Percentiles rank a stretch among this genome's conserved stretches.
phyloP scores from a whole-genome alignment of 2,888 invertebrate species.

The Stenichneumon culpator region DNA sequence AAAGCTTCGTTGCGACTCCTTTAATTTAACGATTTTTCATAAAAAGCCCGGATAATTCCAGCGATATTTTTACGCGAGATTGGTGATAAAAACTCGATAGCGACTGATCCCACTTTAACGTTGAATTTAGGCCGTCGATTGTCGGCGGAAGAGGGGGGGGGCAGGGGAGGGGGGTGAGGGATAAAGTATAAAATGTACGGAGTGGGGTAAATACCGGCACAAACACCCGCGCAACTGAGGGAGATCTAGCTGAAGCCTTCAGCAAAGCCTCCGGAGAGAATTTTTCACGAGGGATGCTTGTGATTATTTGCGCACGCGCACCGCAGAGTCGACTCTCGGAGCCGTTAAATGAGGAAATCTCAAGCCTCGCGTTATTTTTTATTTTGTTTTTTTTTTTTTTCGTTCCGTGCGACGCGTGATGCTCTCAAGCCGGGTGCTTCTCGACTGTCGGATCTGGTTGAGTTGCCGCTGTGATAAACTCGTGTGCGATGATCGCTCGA shows the following conservation, averaged over 20 bases:
- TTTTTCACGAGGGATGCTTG: not conserved
- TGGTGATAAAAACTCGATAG: not conserved
- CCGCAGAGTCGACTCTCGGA: too few species aligned
- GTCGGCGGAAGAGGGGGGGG: not conserved
- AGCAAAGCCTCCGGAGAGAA: not conserved
- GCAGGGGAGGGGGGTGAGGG: too few species aligned
- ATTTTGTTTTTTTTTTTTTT: not conserved
- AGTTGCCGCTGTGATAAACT: conserved; percentile 7
- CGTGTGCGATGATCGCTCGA: conserved; percentile 28
- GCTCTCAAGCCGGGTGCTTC: not conserved
- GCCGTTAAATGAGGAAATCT: not conserved
- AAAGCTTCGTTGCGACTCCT: conserved; percentile 12
- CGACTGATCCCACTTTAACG: not conserved
- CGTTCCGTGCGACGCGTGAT: not conserved
- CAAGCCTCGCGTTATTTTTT: not conserved
- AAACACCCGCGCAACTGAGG: not conserved
- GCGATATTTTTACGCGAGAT: not conserved
- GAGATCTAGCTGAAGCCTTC: not conserved
- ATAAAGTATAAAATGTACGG: not conserved
- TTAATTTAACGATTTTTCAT: conserved; percentile 15
- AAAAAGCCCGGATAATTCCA: not conserved
- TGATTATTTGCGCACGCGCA: not conserved
- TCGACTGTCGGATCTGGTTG: not conserved
- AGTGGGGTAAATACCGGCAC: not conserved
- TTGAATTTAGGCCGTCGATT: conserved; percentile 22